These are phyloP conservation scores for Papilio demoleus DNA, from an alignment of 2,888 invertebrate species.

Conservation along the genomic window DNA sequence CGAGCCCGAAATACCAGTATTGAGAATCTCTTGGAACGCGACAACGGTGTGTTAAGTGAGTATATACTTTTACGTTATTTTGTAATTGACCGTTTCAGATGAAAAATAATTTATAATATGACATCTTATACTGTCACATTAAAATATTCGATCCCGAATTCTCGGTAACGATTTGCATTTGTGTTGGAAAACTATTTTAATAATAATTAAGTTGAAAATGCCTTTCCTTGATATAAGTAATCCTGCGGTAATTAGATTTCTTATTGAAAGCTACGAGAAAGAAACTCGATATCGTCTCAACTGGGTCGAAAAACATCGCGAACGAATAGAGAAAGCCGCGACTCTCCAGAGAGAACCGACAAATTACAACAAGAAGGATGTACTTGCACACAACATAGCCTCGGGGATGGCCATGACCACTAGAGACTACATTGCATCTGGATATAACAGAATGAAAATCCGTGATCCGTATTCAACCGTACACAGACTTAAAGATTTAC, in stretches of 20 bases:
- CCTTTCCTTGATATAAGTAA: constrained; percentile 58
- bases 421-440: constrained; percentile 56
- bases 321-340: constrained; percentile 56
- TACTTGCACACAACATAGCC: constrained; percentile 55
- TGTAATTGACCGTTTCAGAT: constrained; percentile 46
- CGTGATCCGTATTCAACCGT: constrained; percentile 53
- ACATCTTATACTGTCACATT: constrained; percentile 33
- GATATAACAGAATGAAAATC: constrained; percentile 52
- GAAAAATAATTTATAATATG: constrained; percentile 36
- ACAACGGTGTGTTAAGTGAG: constrained; percentile 32
- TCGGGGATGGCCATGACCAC: constrained; percentile 57
- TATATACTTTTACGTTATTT: constrained; percentile 39
- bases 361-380: constrained; percentile 59
- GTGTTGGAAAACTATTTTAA: too few species aligned
- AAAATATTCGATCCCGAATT: not conserved
- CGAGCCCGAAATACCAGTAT: constrained; percentile 36
- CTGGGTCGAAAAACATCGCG: constrained; percentile 58
- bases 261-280: constrained; percentile 61
- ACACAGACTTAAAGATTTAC: constrained; percentile 53
- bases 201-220: constrained; percentile 52
- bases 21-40: constrained; percentile 33
- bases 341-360: constrained; percentile 57
- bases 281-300: constrained; percentile 58
- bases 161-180: too few species aligned
- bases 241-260: constrained; percentile 58